Base-by-base conservation (phyloP, 2,888 invertebrate species). In the Gari tellinella region DNA sequence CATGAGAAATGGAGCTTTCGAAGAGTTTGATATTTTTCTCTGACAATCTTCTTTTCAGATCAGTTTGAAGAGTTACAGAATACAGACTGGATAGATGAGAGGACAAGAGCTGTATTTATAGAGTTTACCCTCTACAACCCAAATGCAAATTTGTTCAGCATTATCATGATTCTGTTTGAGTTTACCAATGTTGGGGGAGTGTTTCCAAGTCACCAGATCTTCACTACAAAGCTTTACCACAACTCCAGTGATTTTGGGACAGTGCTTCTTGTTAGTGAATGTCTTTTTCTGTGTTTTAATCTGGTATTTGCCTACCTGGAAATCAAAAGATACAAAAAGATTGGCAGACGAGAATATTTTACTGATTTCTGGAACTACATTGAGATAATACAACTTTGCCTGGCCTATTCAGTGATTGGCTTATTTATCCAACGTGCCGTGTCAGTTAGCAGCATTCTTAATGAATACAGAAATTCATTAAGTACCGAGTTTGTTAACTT, bases 51-150 rank as follows among this genome's bases (percentile, higher is more conserved):
- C 48, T 26, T 41, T 57, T 26, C 61, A 75, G 75, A 46, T 37
- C 58, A 46, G 7, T 17, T 87, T 1, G 12, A 61, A 0, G 53
- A 64, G 10, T 26, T 84, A 14, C 52, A 72, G 65, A 65, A 69
- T n/a, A 38, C 75, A 0, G 74, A 77, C 25, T 86, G 86, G 86
- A 76, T 86, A 45, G 83, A 86, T 72, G 60, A 74, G 26, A 49
- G 73, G 21, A 86, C 86, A 7, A 45, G 83, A 56, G 86, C 80
- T 38, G 41, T 86, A 0, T 82, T 86, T 58, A 25, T 85, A 4
- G 86, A 86, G 60, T 86, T 86, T 45, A 82, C 79, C 1, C 51
- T 84, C 7, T 86, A 82, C 58, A 86, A 85, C 61, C 80, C 84
- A 1, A 84, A 83, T 67, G 75, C 73, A 4, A 66, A 87, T 21